Base-by-base conservation (phyloP, 92 coral and sea anemone genomes). In the Parazoanthus darwini region DNA sequence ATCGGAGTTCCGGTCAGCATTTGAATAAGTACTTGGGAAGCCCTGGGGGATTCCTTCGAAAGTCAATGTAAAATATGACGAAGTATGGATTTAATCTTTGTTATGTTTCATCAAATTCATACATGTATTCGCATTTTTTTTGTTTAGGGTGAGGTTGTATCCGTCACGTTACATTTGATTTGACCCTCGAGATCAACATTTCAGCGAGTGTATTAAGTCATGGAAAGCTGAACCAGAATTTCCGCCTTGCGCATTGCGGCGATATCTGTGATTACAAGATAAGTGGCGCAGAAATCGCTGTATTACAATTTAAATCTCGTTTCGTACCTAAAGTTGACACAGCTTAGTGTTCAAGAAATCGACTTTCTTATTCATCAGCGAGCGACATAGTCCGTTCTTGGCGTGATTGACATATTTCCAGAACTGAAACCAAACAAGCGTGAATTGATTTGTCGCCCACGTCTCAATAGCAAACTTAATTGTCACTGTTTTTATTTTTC, bases 11-110 rank as follows among this genome's bases (percentile, higher is more conserved):
- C 87, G 87, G 87, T 50, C 46, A 46, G 25, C 78, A 84, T 22
- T 18, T 66, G 59, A 66, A 3, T 11, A 35, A 3, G 22, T 8
- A 67, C 18, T 18, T 82, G 10, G 73, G 6, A 81, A 81, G 86
- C 76, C 86, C 86, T 65, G 77, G 77, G 86, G 86, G 86, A 82
- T 82, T 82, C 86, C 86, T 82, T 82, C 86, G 50, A 44, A 68
- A 81, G 67, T 59, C 67, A 48, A 6, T 48, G 20, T 79, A 26
- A 35, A 42, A 63, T 8, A 58, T 18, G 10, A 13, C 5, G 54
- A 26, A 13, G 46, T 13, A 43, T 37, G 8, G 26, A 18, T 82
- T 82, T 82, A 39, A n/a, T 82, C 38, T 68, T 66, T 16, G 16
- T 29, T 66, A 56, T 37, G 9, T 72, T 39, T 58, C 44, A 48